Evolutionary conservation across 2,888 invertebrate species (phyloP), one percentile per base, ranked within the genome.

Genomic region (Patella pellucida): DNA sequence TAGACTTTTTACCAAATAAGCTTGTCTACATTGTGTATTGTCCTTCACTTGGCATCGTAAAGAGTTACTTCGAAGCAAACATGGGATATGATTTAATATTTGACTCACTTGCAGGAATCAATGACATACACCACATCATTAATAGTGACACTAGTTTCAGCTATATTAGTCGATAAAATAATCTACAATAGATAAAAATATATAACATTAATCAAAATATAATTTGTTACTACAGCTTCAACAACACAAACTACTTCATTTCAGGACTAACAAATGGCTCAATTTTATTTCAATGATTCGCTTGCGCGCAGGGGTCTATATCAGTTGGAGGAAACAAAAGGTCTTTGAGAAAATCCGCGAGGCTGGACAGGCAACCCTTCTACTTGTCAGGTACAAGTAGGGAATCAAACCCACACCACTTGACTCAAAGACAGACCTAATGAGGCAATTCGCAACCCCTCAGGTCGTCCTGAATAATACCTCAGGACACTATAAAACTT

Each of bases 91-190:
- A 41, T 41, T 41, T 4, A 69, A 62, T 15, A 73, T 16, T 9
- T n/a, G n/a, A 87, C 92, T 87, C 85, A 92, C 92, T 98, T 98
- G 92, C 99, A 98, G 68, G 96, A 96, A 90, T 99, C 99, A 78
- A 99, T 96, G 0, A 99, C 99, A 91, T 95, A 99, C 1, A 99
- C 98, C 2, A 99, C 97, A 89, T 99, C 99, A 91, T 99, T 96
- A 83, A 99, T 99, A 0, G 99, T 99, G 83, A 99, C 96, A 9
- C 97, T 97, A 0, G 98, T 97, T 92, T 99, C 99, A 0, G 99
- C 99, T 87, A 99, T 98, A 91, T 99, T 99, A 3, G 99, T 99
- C 0, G 98, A 95, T 19, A 99, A 92, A 86, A 99, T 99, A 75
- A 99, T 95, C 95, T 95, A 90, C 0, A 91, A 84, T 16, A 51